Evolutionary conservation across 2,888 invertebrate genomes (phyloP), one percentile per base, ranked within the genome.

Genomic region (Rhorus exstirpatorius): DNA sequence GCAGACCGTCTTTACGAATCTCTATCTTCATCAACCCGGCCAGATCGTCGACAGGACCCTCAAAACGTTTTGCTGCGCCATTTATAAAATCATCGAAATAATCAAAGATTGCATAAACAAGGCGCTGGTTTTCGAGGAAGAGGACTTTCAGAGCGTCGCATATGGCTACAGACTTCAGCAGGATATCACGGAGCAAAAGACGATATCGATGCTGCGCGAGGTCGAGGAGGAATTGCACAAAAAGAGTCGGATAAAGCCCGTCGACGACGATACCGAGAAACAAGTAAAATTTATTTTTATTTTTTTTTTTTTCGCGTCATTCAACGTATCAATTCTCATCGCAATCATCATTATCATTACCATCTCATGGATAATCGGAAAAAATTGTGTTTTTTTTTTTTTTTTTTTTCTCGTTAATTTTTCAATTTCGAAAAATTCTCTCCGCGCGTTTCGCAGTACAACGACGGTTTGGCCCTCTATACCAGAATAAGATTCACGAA

Each of bases 1-100:
- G 4, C 99, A 99, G 94, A 99, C 99, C 0, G 97, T 99, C 7
- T 99, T 99, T 92, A 99, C 98, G 26, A 99, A 99, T 93, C 95
- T 99, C 24, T 99, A 99, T 92, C 94, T 99, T 44, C 99, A 99
- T 92, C 97, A 98, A 86, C 98, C 99, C 0, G 95, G 96, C 88
- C 95, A 96, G 81, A 97, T 99, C 83, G 94, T 95, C 86, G 97
- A 99, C 90, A 96, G 96, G 90, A 94, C 96, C 4, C 93, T 99
- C 82, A 97, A 96, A 92, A 96, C 97, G 0, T 98, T 98, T 93
- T 97, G 97, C 89, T 95, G 97, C 86, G 96, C 97, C 65, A 95
- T 98, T 51, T 96, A 99, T 88, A 98, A 99, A 93, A 94, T 98
- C 38, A 95, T 99, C 81, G 97, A 98, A 91, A 95, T 97, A 70